Evolutionary conservation across 2,888 invertebrate species (phyloP).

Genomic region (Rapana venosa): DNA sequence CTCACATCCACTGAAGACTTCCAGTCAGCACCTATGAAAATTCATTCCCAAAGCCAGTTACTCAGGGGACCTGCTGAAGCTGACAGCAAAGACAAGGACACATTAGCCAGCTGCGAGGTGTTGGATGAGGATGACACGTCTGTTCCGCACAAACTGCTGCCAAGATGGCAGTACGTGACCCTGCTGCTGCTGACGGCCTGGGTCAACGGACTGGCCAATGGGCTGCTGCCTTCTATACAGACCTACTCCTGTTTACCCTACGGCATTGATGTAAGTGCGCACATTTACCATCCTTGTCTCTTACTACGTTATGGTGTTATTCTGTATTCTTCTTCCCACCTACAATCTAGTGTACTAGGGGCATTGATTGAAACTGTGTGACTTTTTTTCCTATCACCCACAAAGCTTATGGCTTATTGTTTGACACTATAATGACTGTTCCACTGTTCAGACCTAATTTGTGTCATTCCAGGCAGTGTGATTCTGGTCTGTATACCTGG

Average conservation of each 20-base stretch:
- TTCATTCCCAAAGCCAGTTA: conserved; percentile 7
- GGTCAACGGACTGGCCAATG: conserved; percentile 87
- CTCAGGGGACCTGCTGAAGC: background rate
- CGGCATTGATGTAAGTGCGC: conserved; percentile 80
- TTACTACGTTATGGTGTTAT: no score
- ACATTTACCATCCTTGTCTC: background rate
- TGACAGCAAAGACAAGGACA: background rate
- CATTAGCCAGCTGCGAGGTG: background rate
- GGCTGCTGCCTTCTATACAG: conserved; percentile 88
- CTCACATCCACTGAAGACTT: background rate
- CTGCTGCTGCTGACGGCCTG: conserved; percentile 79
- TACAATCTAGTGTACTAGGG: no score
- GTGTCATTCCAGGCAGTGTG: no score
- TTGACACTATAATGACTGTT: no score
- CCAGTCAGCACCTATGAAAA: background rate
- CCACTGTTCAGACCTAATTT: no score
- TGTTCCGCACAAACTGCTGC: conserved; percentile 20
- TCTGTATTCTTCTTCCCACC: no score
- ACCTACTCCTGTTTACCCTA: conserved; percentile 88
- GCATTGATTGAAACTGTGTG: no score
- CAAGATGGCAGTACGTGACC: conserved; percentile 47
- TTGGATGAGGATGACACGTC: background rate
- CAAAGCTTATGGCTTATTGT: no score
- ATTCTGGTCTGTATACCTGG: no score
- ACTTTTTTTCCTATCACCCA: no score